Percentiles rank a stretch among this genome's conserved stretches.
Evolutionary conservation across 2,797 vertebrate species (phyloP).

Genomic region (Loris lydekkerianus): DNA sequence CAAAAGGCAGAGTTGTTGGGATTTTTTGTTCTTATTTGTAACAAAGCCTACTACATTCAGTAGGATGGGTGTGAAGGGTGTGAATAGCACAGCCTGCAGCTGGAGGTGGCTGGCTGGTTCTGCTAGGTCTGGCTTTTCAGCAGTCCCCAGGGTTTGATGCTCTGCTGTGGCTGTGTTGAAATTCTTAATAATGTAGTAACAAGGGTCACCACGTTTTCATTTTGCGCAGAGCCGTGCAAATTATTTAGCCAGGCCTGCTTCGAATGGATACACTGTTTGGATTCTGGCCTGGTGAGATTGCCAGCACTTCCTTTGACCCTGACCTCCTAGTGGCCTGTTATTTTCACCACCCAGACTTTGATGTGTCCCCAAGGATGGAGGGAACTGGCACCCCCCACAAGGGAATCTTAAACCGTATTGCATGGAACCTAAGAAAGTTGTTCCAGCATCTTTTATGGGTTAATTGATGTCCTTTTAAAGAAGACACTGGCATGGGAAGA

Average conservation of each 20-base stretch:
- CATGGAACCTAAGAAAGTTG: background rate
- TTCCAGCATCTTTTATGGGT: background rate
- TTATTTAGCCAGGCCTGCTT: conserved; percentile 3
- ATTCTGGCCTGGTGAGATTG: background rate
- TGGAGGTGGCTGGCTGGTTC: background rate
- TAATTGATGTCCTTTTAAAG: conserved; percentile 37
- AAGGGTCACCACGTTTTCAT: background rate
- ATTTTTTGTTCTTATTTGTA: background rate
- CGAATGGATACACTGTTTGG: conserved; percentile 40
- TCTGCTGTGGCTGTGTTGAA: background rate
- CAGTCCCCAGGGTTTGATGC: background rate
- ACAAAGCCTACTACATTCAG: background rate
- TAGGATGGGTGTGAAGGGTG: background rate
- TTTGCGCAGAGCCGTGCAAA: background rate
- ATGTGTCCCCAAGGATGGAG: background rate
- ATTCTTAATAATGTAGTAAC: background rate
- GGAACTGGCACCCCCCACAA: background rate
- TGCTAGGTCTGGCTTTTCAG: background rate
- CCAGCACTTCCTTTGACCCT: conserved; percentile 58
- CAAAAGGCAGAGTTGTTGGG: background rate
- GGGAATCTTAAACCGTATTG: background rate
- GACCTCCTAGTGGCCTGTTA: conserved; percentile 37
- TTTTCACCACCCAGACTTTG: background rate
- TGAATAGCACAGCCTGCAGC: background rate
- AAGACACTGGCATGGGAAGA: background rate